Conservation (phyloP, 2,113 vertebrate genomes). For the Shinisaurus crocodilurus region DNA sequence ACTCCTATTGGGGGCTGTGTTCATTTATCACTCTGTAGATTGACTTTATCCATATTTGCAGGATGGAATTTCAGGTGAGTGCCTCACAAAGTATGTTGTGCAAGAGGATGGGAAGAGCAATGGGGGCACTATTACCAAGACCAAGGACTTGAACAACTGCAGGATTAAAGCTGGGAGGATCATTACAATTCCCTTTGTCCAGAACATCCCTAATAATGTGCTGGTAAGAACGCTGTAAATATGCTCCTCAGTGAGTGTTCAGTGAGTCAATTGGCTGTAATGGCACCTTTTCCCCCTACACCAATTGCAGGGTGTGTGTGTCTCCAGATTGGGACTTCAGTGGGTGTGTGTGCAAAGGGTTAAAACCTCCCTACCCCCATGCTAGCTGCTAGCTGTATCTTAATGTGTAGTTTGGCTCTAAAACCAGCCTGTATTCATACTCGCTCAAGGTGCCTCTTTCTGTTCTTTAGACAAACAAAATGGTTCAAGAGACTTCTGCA, state of each 20-base stretch:
- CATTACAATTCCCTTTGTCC: conserved; percentile 78
- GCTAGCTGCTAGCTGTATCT: neutral
- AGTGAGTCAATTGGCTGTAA: neutral
- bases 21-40: neutral
- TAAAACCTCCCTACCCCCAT: neutral
- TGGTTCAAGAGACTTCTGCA: conserved; percentile 76
- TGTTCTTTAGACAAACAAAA: conserved; percentile 73
- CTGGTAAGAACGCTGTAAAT: conserved; percentile 56
- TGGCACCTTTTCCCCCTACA: neutral
- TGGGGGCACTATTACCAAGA: conserved; percentile 75
- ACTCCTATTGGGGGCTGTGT: neutral
- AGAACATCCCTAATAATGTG: conserved; percentile 68
- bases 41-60: conserved; percentile 50
- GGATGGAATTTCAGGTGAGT: conserved; percentile 86
- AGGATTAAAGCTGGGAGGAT: conserved; percentile 79
- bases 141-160: conserved; percentile 82
- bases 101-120: conserved; percentile 78
- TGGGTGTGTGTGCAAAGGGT: neutral
- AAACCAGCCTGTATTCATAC: rapidly evolving
- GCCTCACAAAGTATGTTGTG: conserved; percentile 83
- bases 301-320: neutral
- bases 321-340: neutral
- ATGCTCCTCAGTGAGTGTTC: neutral
- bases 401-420: neutral
- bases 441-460: conserved; percentile 25